Evolutionary conservation across 2,888 invertebrate genomes (phyloP).

Genomic region (Drosophila neoperkinsi): DNA sequence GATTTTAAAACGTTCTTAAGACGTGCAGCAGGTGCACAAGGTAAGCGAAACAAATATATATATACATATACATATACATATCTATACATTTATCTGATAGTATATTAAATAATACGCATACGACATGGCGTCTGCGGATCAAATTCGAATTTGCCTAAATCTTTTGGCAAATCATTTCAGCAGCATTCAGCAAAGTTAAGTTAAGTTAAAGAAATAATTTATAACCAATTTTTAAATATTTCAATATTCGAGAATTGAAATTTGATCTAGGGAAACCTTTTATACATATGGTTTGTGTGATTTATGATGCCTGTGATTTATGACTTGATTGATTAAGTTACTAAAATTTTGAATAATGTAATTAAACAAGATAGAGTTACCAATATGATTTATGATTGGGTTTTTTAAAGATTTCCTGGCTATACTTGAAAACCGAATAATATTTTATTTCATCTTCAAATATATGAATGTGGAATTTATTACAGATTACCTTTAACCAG

Average conservation of each 20-base stretch:
- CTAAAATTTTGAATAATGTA: background rate
- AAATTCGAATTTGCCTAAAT: conserved; percentile 32
- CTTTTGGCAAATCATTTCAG: background rate
- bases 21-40: conserved; percentile 59
- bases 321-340: conserved; percentile 7
- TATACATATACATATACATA: background rate
- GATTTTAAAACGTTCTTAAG: conserved; percentile 70
- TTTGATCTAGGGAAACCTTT: conserved; percentile 1
- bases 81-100: background rate
- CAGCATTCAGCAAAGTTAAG: conserved; percentile 1
- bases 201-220: background rate
- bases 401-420: background rate
- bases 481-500: background rate
- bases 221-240: background rate
- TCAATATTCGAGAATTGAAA: conserved; percentile 1
- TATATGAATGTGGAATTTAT: background rate
- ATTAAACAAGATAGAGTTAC: background rate
- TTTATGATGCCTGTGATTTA: background rate
- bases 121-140: conserved; percentile 65
- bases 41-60: conserved; percentile 28
- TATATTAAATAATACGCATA: conserved; percentile 55
- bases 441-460: background rate
- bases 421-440: background rate
- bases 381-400: conserved; percentile 2
- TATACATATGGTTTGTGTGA: background rate